These are phyloP conservation scores for Phaenicophaeus curvirostris DNA, from an alignment of 2,797 vertebrate species.

Conservation along the genomic window DNA sequence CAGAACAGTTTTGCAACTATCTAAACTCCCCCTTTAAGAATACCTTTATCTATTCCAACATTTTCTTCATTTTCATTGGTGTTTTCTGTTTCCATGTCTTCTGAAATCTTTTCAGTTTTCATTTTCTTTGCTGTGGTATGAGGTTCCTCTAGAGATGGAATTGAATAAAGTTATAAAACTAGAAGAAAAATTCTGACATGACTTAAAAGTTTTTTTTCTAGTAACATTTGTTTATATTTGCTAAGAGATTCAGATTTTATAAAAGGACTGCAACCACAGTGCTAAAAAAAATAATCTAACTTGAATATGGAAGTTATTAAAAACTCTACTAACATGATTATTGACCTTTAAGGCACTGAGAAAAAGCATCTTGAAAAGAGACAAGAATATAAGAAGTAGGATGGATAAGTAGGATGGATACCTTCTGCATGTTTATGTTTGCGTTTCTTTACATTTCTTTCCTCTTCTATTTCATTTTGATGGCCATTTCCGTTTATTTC, in stretches of 20 bases:
- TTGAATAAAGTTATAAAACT: not conserved
- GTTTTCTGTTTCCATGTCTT: conserved; percentile 44
- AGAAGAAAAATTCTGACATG: not conserved
- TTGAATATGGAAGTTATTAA: not conserved
- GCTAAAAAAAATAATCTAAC: not conserved
- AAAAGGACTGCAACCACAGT: not conserved
- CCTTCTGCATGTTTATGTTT: conserved; percentile 68
- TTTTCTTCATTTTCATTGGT: conserved; percentile 39
- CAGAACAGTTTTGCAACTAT: not conserved
- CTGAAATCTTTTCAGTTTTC: conserved; percentile 49
- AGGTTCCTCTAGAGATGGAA: conserved; percentile 68
- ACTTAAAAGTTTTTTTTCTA: not conserved
- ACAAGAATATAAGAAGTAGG: not conserved
- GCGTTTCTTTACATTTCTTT: conserved; percentile 16
- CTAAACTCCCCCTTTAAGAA: not conserved
- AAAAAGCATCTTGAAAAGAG: not conserved
- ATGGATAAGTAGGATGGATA: conserved; percentile 25
- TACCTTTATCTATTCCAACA: conserved; percentile 48
- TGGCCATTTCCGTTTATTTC: not conserved
- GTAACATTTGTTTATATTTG: not conserved
- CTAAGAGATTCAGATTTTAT: not conserved
- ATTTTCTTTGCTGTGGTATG: conserved; percentile 64
- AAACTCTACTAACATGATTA: not conserved
- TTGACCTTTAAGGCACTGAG: not conserved
- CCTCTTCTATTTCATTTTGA: not conserved